phyloP scores from a whole-genome alignment of 2,797 vertebrate species.

The Tokudaia muenninki region DNA sequence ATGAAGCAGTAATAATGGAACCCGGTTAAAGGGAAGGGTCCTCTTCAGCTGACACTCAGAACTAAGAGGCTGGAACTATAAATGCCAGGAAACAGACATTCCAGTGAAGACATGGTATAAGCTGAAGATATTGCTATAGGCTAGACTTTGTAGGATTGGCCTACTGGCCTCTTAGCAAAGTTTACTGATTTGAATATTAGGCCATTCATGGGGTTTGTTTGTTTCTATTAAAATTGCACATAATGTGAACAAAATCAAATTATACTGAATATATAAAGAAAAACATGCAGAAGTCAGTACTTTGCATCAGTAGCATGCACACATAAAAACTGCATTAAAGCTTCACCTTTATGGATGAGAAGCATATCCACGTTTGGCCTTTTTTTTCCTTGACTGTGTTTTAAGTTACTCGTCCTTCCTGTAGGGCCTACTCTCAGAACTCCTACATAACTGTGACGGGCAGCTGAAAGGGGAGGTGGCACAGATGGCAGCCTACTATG shows the following conservation, averaged over 20 bases:
- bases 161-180: neutral
- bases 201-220: neutral
- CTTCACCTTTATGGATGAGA: neutral
- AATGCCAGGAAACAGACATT: neutral
- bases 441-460: slow-evolving; percentile 97
- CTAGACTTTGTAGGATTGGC: neutral
- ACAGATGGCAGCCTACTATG: slow-evolving; percentile 96
- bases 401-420: slow-evolving; percentile 23
- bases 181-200: neutral
- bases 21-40: neutral
- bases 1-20: neutral
- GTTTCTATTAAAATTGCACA: slow-evolving; percentile 16
- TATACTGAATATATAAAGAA: neutral
- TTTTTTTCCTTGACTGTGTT: neutral
- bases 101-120: neutral
- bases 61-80: neutral
- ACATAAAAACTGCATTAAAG: neutral
- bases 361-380: neutral
- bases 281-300: neutral
- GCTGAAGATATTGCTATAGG: neutral
- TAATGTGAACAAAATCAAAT: slow-evolving; percentile 1
- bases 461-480: slow-evolving; percentile 97
- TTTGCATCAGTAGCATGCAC: neutral
- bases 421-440: slow-evolving; percentile 94
- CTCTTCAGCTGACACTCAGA: neutral